These are phyloP conservation scores for Calephelis perditalis DNA, from an alignment of 2,888 invertebrate species.

Conservation along the genomic window DNA sequence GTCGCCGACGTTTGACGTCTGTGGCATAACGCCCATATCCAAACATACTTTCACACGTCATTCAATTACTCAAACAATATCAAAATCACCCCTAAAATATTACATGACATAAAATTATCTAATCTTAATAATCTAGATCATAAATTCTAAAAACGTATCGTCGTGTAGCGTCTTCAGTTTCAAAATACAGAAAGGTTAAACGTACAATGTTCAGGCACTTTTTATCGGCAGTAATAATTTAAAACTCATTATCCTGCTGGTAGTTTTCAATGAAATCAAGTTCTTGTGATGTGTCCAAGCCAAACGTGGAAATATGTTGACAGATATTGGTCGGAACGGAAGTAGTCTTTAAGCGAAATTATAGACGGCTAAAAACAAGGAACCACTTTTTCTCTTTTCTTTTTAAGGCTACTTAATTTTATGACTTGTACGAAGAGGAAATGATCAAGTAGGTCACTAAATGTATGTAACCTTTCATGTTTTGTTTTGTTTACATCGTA, in stretches of 20 bases:
- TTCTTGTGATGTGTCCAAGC: constrained; percentile 71
- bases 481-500: too few relatives aligned
- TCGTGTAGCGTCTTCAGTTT: constrained; percentile 51
- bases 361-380: constrained; percentile 67
- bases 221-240: constrained; percentile 75
- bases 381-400: constrained; percentile 32
- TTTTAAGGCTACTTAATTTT: constrained; percentile 49
- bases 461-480: constrained; percentile 1
- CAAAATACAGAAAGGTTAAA: constrained; percentile 64
- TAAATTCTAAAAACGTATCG: constrained; percentile 27
- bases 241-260: constrained; percentile 72
- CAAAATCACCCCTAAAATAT: constrained; percentile 9
- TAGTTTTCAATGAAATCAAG: constrained; percentile 73
- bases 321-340: constrained; percentile 74
- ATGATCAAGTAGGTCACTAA: constrained; percentile 10
- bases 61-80: constrained; percentile 10
- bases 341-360: constrained; percentile 72
- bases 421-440: constrained; percentile 33
- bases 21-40: constrained; percentile 15
- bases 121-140: neutral
- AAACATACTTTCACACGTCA: constrained; percentile 17
- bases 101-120: constrained; percentile 10
- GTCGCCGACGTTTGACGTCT: constrained; percentile 50
- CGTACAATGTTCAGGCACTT: constrained; percentile 54
- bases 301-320: constrained; percentile 74